Percentiles rank a stretch among this genome's conserved stretches.
These are phyloP conservation scores for Hipposideros armiger DNA, from an alignment of 2,113 vertebrate species.

Conservation along the genomic window DNA sequence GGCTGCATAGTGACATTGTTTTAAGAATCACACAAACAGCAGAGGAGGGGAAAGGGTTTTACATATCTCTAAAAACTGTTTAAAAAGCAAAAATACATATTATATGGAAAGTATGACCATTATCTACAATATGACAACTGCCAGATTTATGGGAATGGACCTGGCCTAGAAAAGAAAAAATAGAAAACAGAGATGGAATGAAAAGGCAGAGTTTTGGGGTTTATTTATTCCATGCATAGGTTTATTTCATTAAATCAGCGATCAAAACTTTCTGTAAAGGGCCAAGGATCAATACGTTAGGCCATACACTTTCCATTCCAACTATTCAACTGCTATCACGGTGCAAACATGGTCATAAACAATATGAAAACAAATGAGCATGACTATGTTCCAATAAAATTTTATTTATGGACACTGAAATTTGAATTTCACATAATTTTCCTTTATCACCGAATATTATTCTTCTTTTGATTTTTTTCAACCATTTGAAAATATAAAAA, in stretches of 20 bases:
- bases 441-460: background rate
- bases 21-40: accelerated
- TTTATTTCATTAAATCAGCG: slow-evolving; percentile 44
- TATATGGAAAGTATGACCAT: background rate
- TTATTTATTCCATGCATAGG: background rate
- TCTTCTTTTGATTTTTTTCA: background rate
- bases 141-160: background rate
- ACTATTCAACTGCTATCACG: background rate
- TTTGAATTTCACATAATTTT: slow-evolving; percentile 34
- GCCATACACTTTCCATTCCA: background rate
- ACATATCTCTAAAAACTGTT: background rate
- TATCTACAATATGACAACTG: background rate
- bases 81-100: background rate
- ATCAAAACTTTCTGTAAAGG: background rate
- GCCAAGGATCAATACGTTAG: background rate
- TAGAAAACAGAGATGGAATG: background rate
- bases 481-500: slow-evolving; percentile 49
- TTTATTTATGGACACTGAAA: background rate
- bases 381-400: background rate
- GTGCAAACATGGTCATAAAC: background rate
- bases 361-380: background rate
- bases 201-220: background rate
- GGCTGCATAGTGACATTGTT: background rate
- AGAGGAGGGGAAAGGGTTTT: background rate
- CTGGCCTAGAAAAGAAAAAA: background rate